Evolutionary conservation across 2,113 vertebrate genomes (phyloP).

Genomic region (Larimichthys polyactis): DNA sequence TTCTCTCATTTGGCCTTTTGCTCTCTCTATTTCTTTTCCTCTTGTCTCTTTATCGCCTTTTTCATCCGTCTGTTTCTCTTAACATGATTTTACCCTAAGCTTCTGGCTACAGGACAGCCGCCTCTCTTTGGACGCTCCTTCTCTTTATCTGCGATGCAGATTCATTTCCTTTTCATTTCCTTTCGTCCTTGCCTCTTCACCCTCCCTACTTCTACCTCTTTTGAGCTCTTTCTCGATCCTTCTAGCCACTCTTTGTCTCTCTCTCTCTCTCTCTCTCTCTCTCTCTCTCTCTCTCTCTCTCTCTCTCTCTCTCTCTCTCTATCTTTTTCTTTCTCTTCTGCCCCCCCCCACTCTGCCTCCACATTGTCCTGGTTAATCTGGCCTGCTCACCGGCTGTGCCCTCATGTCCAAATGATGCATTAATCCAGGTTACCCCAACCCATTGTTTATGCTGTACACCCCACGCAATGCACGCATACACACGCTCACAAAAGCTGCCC

Average conservation of each 20-base stretch:
- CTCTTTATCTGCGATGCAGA: background rate
- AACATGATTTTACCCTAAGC: background rate
- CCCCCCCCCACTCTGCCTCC: background rate
- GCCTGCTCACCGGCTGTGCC: conserved; percentile 61
- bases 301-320: background rate
- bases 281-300: background rate
- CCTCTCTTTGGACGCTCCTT: background rate
- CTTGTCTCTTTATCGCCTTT: conserved; percentile 10
- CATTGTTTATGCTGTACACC: conserved; percentile 61
- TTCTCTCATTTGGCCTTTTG: conserved; percentile 24
- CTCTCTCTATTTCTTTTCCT: conserved; percentile 11
- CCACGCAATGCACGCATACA: conserved; percentile 18
- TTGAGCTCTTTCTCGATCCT: background rate
- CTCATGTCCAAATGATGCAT: conserved; percentile 73
- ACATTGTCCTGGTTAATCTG: conserved; percentile 69
- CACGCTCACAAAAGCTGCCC: conserved; percentile 33
- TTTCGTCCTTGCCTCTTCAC: background rate
- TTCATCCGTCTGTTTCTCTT: background rate
- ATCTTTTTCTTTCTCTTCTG: background rate
- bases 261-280: background rate
- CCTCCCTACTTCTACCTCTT: background rate
- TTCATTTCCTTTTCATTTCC: background rate
- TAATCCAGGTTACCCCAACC: conserved; percentile 72
- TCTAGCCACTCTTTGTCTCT: conserved; percentile 9
- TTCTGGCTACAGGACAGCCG: background rate